Conservation (phyloP, 2,113 vertebrate genomes). For the Syrmaticus mikado region DNA sequence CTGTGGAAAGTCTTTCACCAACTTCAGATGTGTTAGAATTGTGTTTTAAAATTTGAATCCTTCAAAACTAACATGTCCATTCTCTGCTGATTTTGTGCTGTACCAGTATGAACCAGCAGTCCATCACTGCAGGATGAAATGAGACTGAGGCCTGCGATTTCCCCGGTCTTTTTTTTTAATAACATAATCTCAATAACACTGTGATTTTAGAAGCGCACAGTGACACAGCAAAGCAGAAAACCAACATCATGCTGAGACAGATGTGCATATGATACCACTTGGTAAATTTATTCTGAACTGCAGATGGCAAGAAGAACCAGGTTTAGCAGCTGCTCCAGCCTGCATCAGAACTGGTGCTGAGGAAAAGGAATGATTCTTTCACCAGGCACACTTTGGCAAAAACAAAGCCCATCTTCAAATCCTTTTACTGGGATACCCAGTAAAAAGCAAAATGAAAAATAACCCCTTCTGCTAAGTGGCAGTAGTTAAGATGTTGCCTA, state of each 20-base stretch:
- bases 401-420: neutral
- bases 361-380: neutral
- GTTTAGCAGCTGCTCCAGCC: neutral
- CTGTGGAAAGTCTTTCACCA: neutral
- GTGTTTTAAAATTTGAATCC: neutral
- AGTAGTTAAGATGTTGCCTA: neutral
- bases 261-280: fast-evolving
- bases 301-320: neutral
- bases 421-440: neutral
- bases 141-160: neutral
- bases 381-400: neutral
- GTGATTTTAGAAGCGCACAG: neutral
- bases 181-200: neutral
- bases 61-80: fast-evolving
- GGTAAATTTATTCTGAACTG: neutral
- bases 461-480: neutral
- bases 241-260: neutral
- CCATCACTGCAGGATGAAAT: neutral
- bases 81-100: neutral
- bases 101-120: neutral
- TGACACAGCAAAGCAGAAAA: neutral
- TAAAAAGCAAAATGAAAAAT: conserved; percentile 1
- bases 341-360: neutral
- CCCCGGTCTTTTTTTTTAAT: neutral
- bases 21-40: neutral